phyloP scores from a whole-genome alignment of 2,888 invertebrate genomes.

The Coenonympha arcania region DNA sequence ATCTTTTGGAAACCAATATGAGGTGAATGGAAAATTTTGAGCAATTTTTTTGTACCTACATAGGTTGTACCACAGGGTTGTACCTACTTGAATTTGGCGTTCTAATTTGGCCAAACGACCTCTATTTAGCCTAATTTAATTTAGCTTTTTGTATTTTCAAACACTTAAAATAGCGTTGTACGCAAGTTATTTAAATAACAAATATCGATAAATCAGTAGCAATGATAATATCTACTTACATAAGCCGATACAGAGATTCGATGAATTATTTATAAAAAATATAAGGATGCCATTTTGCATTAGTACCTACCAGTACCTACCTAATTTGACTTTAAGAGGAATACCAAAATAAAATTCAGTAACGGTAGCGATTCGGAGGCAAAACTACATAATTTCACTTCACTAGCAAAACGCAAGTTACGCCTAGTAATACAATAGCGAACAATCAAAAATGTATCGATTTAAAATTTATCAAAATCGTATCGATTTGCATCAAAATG shows the following conservation, averaged over 20 bases:
- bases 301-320: conserved; percentile 6
- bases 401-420: conserved; percentile 34
- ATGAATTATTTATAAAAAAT: conserved; percentile 2
- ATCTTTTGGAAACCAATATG: no score
- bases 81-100: no score
- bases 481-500: conserved; percentile 51
- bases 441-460: conserved; percentile 23
- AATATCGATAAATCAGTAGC: conserved; percentile 38
- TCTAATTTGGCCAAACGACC: no score
- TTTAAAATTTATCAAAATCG: conserved; percentile 31
- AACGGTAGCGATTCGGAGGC: conserved; percentile 11
- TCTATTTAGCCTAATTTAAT: not conserved
- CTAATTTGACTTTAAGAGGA: no score
- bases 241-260: not conserved
- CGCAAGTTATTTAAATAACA: conserved; percentile 38
- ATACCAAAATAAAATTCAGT: no score
- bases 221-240: not conserved
- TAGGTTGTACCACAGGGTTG: not conserved
- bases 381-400: conserved; percentile 34
- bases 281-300: not conserved
- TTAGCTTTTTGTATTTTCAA: not conserved
- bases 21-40: no score
- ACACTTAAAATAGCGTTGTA: not conserved
- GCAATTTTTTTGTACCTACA: no score
- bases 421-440: conserved; percentile 47